These are phyloP conservation scores for Petrolisthes manimaculis DNA, from an alignment of 2,888 invertebrate genomes.

Conservation along the genomic window DNA sequence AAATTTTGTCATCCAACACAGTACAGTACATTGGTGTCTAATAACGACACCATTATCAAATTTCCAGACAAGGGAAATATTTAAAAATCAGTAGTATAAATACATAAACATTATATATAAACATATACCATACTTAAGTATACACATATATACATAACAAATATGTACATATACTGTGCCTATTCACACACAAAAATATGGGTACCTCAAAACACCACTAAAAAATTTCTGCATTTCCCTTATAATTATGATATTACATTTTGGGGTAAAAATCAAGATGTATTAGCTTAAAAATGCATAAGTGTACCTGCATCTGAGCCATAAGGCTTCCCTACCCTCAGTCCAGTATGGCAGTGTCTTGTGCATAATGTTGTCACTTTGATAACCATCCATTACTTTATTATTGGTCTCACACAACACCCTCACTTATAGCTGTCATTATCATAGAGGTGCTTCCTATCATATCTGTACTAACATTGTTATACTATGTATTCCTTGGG, in stretches of 20 bases:
- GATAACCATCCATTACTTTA: no score
- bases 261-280: neutral
- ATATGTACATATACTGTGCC: slow-evolving; percentile 30
- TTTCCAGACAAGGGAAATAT: neutral
- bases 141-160: slow-evolving; percentile 28
- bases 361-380: neutral
- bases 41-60: neutral
- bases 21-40: no score
- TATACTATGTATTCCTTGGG: no score
- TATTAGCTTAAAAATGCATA: neutral
- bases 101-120: slow-evolving; percentile 30
- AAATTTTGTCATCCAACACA: no score
- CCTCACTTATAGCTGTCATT: no score
- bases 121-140: slow-evolving; percentile 16
- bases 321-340: neutral
- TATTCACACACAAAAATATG: neutral
- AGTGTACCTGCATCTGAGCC: neutral
- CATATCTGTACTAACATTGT: no score
- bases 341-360: neutral
- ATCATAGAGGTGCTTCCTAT: no score
- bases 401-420: no score
- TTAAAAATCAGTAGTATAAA: slow-evolving; percentile 20
- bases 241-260: neutral
- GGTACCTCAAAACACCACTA: neutral
- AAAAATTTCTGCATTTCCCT: neutral